Conservation (phyloP, 2,888 invertebrate species). For the Acronicta psi region DNA sequence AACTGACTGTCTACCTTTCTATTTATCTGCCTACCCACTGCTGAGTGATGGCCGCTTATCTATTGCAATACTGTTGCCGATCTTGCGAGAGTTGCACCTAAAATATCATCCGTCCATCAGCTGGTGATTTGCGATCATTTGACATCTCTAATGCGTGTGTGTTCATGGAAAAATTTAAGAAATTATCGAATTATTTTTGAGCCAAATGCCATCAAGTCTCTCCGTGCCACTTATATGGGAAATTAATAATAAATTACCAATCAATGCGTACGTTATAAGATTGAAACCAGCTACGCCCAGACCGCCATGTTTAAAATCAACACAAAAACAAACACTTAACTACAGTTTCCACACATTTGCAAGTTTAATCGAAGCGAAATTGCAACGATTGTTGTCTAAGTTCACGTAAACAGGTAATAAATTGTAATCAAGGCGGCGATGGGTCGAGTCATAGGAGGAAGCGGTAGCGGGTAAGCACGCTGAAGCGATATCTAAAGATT, state of each 20-base stretch:
- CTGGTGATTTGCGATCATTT: too few relatives aligned
- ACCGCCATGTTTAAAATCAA: slow-evolving; percentile 18
- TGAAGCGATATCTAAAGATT: not conserved
- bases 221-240: not conserved
- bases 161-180: too few relatives aligned
- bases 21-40: too few relatives aligned
- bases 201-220: too few relatives aligned
- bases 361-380: slow-evolving; percentile 60
- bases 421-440: slow-evolving; percentile 57
- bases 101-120: too few relatives aligned
- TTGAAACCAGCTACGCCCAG: slow-evolving; percentile 24
- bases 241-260: slow-evolving; percentile 18
- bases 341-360: slow-evolving; percentile 59
- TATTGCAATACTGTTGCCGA: too few relatives aligned
- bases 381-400: slow-evolving; percentile 61
- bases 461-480: slow-evolving; percentile 7
- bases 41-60: too few relatives aligned
- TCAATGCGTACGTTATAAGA: slow-evolving; percentile 12
- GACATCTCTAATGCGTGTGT: too few relatives aligned
- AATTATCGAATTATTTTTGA: too few relatives aligned
- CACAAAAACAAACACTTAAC: slow-evolving; percentile 38
- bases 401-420: slow-evolving; percentile 64
- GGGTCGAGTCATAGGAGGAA: slow-evolving; percentile 2
- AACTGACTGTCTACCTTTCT: too few relatives aligned
- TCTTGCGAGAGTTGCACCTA: too few relatives aligned